Base-by-base conservation (phyloP, 1,140 invertebrate species). In the Phthorimaea operculella region DNA sequence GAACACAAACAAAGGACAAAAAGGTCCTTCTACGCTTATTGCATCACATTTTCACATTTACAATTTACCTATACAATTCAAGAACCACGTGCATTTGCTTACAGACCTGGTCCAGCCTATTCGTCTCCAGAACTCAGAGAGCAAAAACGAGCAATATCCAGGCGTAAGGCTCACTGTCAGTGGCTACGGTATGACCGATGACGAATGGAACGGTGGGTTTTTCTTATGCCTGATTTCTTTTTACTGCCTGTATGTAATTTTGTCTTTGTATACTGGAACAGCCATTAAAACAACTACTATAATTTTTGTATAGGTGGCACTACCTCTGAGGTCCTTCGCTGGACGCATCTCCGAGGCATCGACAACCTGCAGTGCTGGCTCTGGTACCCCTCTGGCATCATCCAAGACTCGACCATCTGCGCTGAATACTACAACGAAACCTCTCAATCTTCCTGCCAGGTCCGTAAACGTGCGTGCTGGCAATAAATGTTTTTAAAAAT, bases 351-450 rank as follows among this genome's bases (percentile, higher is more conserved):
- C 9, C 56, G 52, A 0, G 74, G 72, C 33, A 66, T 74, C 59
- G 58, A 64, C 16, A 71, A 70, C 62, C 60, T 60, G 17, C 61
- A 64, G 48, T 77, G 74, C 52, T 54, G 58, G 1, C 12, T 34
- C 3, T 65, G 67, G 59, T 70, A 67, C 52, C 62, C 60, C 36
- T 64, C 62, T 52, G 53, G 33, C 14, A 55, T 66, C 5, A 56
- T 77, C 39, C 58, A 58, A 33, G 62, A 67, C 0, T 52, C 65
- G 33, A 74, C 70, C 44, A 64, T 77, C 54, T 77, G 74, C 54
- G 72, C 74, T 0, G 63, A 65, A 3, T 70, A 60, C 33, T 77
- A 73, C 58, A 75, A 77, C 48, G 52, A 70, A 36, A 73, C 72
- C 10, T 63, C 66, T 6, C 74, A 77, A 47, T 66, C 64, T 17